Evolutionary conservation across 2,797 vertebrate species (phyloP).

Genomic region (Chelon auratus): DNA sequence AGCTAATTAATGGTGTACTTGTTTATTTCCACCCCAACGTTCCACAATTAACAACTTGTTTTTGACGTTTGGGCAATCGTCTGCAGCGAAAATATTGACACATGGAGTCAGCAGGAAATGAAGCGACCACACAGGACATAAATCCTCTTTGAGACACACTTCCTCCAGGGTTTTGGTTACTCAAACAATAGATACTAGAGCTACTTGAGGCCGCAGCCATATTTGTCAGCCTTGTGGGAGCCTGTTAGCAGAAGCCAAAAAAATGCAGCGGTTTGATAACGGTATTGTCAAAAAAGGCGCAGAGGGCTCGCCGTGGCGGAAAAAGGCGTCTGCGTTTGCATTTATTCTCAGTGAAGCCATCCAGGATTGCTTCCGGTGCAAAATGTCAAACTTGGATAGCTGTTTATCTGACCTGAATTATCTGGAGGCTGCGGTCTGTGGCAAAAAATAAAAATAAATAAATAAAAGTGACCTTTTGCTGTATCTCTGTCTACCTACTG

Average conservation of each 20-base stretch:
- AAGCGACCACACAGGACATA: constrained; percentile 64
- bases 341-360: constrained; percentile 44
- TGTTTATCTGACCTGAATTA: constrained; percentile 61
- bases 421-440: constrained; percentile 35
- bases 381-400: constrained; percentile 55
- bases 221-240: constrained; percentile 65
- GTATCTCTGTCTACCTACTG: constrained; percentile 39
- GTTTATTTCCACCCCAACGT: constrained; percentile 61
- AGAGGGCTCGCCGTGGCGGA: constrained; percentile 1
- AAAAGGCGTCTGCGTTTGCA: constrained; percentile 46
- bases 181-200: constrained; percentile 68
- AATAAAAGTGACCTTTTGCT: constrained; percentile 44
- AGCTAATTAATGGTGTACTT: constrained; percentile 72
- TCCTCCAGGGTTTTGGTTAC: constrained; percentile 61
- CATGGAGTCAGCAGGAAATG: constrained; percentile 63
- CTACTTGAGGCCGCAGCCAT: constrained; percentile 58
- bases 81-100: constrained; percentile 66
- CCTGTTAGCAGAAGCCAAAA: constrained; percentile 29
- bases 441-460: constrained; percentile 15
- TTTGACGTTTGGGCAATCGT: constrained; percentile 57
- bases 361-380: constrained; percentile 37
- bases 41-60: constrained; percentile 69
- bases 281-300: constrained; percentile 41
- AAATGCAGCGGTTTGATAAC: constrained; percentile 60
- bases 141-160: constrained; percentile 68